Base-by-base conservation (phyloP, 1,140 invertebrate species). In the Proctacanthus coquilletti region DNA sequence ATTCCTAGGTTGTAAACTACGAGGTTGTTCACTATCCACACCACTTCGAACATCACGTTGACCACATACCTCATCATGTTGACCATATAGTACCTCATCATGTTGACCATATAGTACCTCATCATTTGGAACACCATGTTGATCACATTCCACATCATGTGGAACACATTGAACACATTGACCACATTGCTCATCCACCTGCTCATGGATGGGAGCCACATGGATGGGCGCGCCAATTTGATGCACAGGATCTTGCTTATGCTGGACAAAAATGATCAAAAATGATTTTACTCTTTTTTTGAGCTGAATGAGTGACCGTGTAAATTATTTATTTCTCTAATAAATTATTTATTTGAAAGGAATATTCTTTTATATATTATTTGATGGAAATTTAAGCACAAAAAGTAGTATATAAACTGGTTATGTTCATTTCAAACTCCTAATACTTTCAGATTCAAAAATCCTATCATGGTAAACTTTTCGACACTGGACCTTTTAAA, bases 1-100 rank as follows among this genome's bases (percentile, higher is more conserved):
- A 36, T 31, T 42, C 48, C 29, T 36, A 63, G 61, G 60, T 68
- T 45, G 73, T 77, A 36, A 80, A 78, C 59, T 85, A 85, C 52
- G 82, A 87, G 64, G 80, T 84, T 13, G 74, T 84, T 20, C 81
- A 84, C 54, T 82, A 81, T 48, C 81, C 80, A n/a, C 79, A 81
- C 42, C 51, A 53, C 18, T 50, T 56, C 29, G 49, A 80, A 42
- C 77, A 58, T 40, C 55, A 59, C 36, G 44, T 54, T 9, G 53
- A 78, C 43, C 75, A 78, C 18, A 40, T 34, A 4, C 74, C 11
- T 13, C 31, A 41, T 36, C 39, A 41, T 21, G 10, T 48, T 13
- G 44, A 78, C 40, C 77, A 80, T 29, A 48, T 49, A 36, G 68
- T 80, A 2, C 74, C 78, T 36, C 76, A 79, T 42, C 64, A 62